Conservation (phyloP, 2,797 vertebrate species). For the Melanotaenia nigrans region DNA sequence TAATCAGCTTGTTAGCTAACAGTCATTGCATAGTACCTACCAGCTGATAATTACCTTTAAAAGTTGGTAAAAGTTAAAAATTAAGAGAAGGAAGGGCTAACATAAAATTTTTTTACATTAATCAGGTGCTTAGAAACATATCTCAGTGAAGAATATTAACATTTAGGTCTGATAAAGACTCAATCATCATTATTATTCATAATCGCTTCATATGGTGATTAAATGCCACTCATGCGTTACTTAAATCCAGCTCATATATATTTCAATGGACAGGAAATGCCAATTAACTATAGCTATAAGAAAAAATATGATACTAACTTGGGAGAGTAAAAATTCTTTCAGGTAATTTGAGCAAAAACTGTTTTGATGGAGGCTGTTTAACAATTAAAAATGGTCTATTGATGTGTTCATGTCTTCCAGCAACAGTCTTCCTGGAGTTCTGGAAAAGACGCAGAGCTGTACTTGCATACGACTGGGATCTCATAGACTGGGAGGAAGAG, state of each 20-base stretch:
- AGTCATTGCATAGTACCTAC: not conserved
- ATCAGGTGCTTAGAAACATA: too few relatives aligned
- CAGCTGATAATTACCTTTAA: not conserved
- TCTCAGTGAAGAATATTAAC: too few relatives aligned
- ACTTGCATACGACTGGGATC: conserved; percentile 95
- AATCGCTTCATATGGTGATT: not conserved
- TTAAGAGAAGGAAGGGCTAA: too few relatives aligned
- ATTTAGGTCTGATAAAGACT: not conserved
- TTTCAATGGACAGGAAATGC: not conserved
- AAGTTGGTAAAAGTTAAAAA: not conserved
- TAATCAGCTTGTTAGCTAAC: not conserved
- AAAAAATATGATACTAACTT: not conserved
- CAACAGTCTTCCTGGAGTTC: conserved; percentile 94
- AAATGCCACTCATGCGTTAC: not conserved
- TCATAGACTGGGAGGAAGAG: conserved; percentile 96
- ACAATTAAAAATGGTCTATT: not conserved
- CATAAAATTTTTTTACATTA: too few relatives aligned
- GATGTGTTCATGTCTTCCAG: conserved; percentile 71
- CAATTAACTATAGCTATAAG: not conserved
- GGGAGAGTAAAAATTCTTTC: not conserved
- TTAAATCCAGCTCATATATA: not conserved
- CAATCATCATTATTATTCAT: not conserved
- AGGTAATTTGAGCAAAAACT: not conserved
- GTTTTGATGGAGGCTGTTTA: not conserved
- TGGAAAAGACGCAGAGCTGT: conserved; percentile 93